Conservation (phyloP, 2,888 invertebrate genomes). For the Melanophora roralis region DNA sequence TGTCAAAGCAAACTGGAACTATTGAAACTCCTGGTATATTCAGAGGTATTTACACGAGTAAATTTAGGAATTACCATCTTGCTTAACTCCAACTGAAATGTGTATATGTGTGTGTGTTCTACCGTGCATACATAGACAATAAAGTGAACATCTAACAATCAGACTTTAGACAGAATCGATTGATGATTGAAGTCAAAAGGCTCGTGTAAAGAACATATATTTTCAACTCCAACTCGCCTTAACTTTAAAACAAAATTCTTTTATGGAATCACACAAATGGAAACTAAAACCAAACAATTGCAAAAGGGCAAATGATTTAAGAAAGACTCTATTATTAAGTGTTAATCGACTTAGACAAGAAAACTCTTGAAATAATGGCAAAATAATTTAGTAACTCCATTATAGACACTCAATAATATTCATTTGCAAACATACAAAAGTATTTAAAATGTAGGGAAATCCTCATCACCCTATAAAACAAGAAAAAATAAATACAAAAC, state of each 20-base stretch:
- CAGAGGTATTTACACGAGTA: constrained; percentile 8
- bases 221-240: constrained; percentile 28
- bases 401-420: constrained; percentile 17
- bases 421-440: not conserved
- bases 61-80: constrained; percentile 15
- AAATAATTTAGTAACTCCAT: constrained; percentile 64
- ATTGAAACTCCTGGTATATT: constrained; percentile 59
- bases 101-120: no score
- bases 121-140: no score
- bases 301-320: constrained; percentile 6
- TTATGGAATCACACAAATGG: constrained; percentile 23
- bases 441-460: constrained; percentile 30
- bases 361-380: constrained; percentile 51
- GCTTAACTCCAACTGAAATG: constrained; percentile 24
- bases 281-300: not conserved
- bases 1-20: constrained; percentile 61
- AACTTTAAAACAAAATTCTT: constrained; percentile 36
- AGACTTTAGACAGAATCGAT: constrained; percentile 12
- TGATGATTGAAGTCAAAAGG: constrained; percentile 57
- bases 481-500: constrained; percentile 15
- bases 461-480: not conserved
- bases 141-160: not conserved
- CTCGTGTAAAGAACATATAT: constrained; percentile 34
- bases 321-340: constrained; percentile 52
- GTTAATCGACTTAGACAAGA: constrained; percentile 53